Evolutionary conservation across 2,113 vertebrate species (phyloP).

Genomic region (Cololabis saira): DNA sequence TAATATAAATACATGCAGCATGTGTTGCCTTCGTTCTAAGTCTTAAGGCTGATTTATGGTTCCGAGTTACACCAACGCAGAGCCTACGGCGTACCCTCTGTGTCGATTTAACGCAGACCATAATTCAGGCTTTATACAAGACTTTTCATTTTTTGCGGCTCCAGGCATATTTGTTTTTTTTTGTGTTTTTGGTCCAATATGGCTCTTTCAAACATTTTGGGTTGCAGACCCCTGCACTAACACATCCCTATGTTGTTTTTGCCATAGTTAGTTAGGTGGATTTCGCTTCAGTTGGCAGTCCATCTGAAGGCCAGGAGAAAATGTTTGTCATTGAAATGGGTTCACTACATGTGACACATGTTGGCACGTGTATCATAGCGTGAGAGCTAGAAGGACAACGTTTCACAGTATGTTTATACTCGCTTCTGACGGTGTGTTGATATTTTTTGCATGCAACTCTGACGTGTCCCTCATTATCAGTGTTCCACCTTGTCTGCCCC

Average conservation of each 20-base stretch:
- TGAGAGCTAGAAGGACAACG: neutral
- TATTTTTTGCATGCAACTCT: slow-evolving; percentile 7
- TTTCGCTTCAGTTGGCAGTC: slow-evolving; percentile 32
- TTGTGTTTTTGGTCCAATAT: no score
- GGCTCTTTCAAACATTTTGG: no score
- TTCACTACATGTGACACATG: slow-evolving; percentile 23
- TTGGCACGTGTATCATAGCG: slow-evolving; percentile 6
- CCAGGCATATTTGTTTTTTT: no score
- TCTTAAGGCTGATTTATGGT: no score
- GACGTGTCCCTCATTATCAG: slow-evolving; percentile 5
- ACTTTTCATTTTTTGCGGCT: no score
- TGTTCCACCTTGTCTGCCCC: slow-evolving; percentile 19
- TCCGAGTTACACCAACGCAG: no score
- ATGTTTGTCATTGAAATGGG: slow-evolving; percentile 28
- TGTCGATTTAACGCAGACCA: no score
- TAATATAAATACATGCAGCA: no score
- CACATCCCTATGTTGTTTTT: slow-evolving; percentile 31
- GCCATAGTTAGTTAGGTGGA: slow-evolving; percentile 28
- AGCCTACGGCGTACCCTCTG: no score
- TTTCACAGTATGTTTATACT: neutral
- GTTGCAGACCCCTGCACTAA: no score
- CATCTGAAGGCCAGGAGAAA: slow-evolving; percentile 33
- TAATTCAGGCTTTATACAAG: no score
- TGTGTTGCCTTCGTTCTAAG: no score
- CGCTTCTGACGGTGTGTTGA: neutral